Evolutionary conservation across 2,113 vertebrate genomes (phyloP).

Genomic region (Hippolais icterina): DNA sequence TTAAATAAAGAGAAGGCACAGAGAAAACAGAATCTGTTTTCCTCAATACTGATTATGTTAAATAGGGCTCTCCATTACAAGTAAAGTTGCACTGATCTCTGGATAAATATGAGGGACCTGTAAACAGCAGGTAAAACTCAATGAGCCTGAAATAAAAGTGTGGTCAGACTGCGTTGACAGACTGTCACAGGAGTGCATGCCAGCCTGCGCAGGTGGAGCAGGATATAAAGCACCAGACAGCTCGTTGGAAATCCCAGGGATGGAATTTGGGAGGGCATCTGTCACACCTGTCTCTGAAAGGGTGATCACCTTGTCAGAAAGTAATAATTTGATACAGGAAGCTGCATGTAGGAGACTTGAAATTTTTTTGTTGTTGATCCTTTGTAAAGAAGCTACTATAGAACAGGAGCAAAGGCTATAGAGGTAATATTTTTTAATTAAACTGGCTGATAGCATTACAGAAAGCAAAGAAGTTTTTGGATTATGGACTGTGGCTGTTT

Average conservation of each 20-base stretch:
- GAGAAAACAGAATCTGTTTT: background rate
- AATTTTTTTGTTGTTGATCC: background rate
- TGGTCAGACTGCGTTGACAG: background rate
- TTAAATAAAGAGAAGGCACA: constrained; percentile 9
- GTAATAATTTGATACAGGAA: constrained; percentile 1
- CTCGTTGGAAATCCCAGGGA: background rate
- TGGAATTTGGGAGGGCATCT: background rate
- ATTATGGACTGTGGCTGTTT: background rate
- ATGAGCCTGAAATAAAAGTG: background rate
- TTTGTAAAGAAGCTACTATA: background rate
- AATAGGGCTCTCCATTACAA: constrained; percentile 1
- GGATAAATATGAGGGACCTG: background rate
- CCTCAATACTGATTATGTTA: background rate
- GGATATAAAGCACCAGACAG: background rate
- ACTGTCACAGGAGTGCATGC: background rate
- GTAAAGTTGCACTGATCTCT: background rate
- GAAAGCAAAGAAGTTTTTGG: background rate
- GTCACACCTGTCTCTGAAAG: background rate
- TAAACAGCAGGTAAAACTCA: background rate
- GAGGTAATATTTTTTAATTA: background rate
- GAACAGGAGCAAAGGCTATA: background rate
- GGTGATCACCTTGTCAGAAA: background rate
- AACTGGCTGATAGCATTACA: background rate
- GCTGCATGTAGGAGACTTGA: background rate
- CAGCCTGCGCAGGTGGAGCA: background rate